phyloP scores from a whole-genome alignment of 2,113 vertebrate genomes.

The Passer montanus region DNA sequence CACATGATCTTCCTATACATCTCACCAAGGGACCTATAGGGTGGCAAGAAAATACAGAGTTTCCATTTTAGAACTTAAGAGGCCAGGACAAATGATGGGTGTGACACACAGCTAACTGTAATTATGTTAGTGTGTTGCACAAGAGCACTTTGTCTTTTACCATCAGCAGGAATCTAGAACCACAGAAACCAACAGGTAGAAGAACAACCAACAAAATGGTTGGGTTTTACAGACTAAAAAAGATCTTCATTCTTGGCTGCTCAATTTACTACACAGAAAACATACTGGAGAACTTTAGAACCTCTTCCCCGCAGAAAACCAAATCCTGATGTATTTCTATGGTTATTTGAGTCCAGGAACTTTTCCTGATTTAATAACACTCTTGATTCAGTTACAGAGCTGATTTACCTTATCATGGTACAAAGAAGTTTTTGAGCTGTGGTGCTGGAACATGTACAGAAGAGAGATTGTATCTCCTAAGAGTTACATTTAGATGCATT shows the following conservation, averaged over 20 bases:
- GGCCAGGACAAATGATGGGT: neutral
- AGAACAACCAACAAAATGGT: neutral
- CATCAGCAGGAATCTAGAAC: neutral
- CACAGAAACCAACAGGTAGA: neutral
- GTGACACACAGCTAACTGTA: neutral
- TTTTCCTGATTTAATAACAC: neutral
- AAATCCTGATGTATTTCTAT: neutral
- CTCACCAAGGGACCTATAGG: rapidly evolving
- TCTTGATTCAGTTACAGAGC: neutral
- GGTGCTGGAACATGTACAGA: neutral
- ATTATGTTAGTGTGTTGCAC: neutral
- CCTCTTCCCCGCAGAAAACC: rapidly evolving
- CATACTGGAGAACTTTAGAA: neutral
- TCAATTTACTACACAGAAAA: neutral
- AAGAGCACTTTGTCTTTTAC: neutral
- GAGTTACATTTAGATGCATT: neutral
- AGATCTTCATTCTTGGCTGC: rapidly evolving
- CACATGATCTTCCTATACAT: neutral
- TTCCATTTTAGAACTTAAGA: neutral
- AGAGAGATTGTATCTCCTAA: neutral
- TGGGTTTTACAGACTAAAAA: neutral
- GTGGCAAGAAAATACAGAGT: rapidly evolving
- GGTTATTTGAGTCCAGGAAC: neutral
- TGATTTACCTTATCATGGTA: neutral
- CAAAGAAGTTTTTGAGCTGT: neutral